Evolutionary conservation across 2,113 vertebrate genomes (phyloP).

Genomic region (Poecile atricapillus): DNA sequence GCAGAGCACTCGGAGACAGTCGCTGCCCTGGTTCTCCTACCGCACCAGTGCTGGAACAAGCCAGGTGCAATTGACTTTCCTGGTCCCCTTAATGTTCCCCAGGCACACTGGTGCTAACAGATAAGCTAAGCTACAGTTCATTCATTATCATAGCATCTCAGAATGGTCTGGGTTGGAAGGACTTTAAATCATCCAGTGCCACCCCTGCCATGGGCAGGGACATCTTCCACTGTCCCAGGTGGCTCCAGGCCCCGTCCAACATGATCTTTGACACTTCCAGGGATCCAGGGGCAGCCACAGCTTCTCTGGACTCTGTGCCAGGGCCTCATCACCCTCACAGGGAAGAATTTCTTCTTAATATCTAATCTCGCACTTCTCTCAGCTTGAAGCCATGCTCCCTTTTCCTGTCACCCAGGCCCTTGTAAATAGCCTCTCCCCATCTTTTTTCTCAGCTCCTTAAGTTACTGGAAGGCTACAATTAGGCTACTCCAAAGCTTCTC

Average conservation of each 20-base stretch:
- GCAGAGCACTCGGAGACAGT: too few species aligned
- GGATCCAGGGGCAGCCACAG: not conserved
- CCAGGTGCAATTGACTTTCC: not conserved
- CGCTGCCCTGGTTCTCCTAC: not conserved
- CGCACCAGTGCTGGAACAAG: not conserved
- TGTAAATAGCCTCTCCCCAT: not conserved
- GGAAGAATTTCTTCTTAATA: not conserved
- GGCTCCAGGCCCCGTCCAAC: not conserved
- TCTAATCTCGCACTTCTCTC: not conserved
- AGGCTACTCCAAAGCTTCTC: not conserved
- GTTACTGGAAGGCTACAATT: not conserved
- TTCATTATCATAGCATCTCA: not conserved
- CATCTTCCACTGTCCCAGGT: fast-evolving
- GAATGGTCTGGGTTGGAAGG: not conserved
- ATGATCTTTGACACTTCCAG: not conserved
- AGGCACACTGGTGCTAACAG: not conserved
- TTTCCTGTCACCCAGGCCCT: not conserved
- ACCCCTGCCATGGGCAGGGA: not conserved
- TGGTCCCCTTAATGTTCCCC: not conserved
- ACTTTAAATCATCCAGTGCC: not conserved
- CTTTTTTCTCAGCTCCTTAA: not conserved
- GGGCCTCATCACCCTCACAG: not conserved
- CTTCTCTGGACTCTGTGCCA: not conserved
- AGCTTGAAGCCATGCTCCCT: not conserved
- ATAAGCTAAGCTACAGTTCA: not conserved